These are phyloP conservation scores for Okamejei kenojei DNA, from an alignment of 2,797 vertebrate species.

Conservation along the genomic window DNA sequence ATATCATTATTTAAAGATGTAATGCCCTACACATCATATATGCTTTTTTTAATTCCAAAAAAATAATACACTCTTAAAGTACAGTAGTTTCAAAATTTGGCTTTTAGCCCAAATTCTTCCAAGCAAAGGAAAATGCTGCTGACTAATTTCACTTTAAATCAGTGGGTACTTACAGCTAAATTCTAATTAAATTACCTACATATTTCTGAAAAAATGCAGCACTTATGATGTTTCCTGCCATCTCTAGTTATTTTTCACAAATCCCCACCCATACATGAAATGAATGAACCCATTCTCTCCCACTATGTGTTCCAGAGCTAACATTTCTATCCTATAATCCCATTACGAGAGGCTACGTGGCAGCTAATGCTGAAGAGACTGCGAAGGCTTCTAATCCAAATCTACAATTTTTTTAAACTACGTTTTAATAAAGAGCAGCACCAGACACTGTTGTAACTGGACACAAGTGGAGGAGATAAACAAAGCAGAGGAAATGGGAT, in stretches of 20 bases:
- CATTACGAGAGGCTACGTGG: neutral
- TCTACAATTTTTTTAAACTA: neutral
- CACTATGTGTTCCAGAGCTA: neutral
- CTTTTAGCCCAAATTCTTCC: slow-evolving; percentile 10
- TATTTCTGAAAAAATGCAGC: slow-evolving; percentile 30
- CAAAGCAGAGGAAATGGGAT: neutral
- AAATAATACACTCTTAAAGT: neutral
- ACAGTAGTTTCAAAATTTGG: neutral
- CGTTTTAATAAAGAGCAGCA: neutral
- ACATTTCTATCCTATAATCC: slow-evolving; percentile 2
- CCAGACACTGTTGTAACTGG: neutral
- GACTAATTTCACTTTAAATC: slow-evolving; percentile 18
- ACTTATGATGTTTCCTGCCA: slow-evolving; percentile 21
- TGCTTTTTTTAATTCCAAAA: neutral
- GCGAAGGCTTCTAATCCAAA: neutral
- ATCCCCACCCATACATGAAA: neutral
- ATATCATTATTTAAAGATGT: neutral
- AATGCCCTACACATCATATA: slow-evolving; percentile 9
- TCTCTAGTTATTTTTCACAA: slow-evolving; percentile 12
- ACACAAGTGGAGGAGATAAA: neutral
- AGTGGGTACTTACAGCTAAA: slow-evolving; percentile 8
- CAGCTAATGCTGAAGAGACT: neutral
- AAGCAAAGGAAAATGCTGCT: neutral
- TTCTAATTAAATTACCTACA: slow-evolving; percentile 35
- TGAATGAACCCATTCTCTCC: slow-evolving; percentile 28